phyloP scores from a whole-genome alignment of 1,140 invertebrate genomes.

The Diploscapter pachys region DNA sequence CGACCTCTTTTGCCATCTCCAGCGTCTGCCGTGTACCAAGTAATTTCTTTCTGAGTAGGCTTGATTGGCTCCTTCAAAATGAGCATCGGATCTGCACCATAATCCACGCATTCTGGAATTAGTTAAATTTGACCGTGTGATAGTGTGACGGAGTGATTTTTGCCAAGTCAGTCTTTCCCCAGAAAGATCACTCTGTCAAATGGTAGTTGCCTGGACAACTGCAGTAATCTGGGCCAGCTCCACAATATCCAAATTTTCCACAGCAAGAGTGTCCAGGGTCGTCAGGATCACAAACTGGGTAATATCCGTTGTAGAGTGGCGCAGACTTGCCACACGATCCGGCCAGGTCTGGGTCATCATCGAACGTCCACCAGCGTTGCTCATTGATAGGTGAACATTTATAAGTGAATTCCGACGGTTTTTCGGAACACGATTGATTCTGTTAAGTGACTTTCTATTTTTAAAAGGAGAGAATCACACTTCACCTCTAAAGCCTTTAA shows the following conservation, averaged over 20 bases:
- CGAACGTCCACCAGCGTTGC: constrained; percentile 50
- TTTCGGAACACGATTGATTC: constrained; percentile 5
- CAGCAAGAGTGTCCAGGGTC: constrained; percentile 49
- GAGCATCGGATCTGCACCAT: constrained; percentile 36
- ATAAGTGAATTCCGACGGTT: constrained; percentile 28
- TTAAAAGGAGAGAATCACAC: background rate
- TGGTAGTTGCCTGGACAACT: constrained; percentile 21
- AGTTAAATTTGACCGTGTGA: background rate
- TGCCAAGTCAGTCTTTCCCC: background rate
- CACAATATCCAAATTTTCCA: constrained; percentile 38
- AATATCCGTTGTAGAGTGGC: constrained; percentile 47
- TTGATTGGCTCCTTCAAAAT: constrained; percentile 44
- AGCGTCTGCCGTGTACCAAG: constrained; percentile 43
- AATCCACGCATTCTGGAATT: constrained; percentile 17
- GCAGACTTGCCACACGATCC: constrained; percentile 47
- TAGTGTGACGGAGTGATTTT: background rate
- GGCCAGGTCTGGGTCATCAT: constrained; percentile 30
- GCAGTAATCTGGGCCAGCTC: constrained; percentile 43
- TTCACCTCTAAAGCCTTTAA: constrained; percentile 18
- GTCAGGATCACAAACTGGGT: constrained; percentile 50
- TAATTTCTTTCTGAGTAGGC: constrained; percentile 17
- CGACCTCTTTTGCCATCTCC: constrained; percentile 38
- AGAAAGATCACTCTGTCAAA: constrained; percentile 26
- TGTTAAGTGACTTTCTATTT: background rate
- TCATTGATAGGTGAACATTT: constrained; percentile 49